Evolutionary conservation across 2,888 invertebrate genomes (phyloP), one percentile per base, ranked within the genome.

Genomic region (Elaeidobius kamerunicus): DNA sequence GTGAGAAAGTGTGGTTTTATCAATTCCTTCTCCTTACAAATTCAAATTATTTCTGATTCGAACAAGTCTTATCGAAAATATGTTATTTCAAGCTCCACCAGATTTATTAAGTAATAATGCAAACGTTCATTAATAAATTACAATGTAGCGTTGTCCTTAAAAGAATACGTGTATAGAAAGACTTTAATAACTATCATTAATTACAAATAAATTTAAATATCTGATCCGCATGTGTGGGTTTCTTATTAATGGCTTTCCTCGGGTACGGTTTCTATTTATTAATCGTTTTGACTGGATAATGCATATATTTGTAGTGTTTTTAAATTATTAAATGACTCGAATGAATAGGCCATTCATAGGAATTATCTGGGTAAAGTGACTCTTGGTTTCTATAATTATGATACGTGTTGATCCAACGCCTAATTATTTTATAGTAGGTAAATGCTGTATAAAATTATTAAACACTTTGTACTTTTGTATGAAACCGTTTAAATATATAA

Each of bases 181-280:
- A 49, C 39, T 45, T 49, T 54, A 54, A 54, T 54, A 54, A 49
- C 54, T 18, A 34, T 40, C 54, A 54, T 54, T 49, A 49, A 45
- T 54, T 54, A 48, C 30, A 38, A 30, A 43, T 47, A 53, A 48
- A 53, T 53, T 48, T 48, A 47, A 55, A 55, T 50, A 46, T 46
- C 40, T 38, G 50, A 55, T 55, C 39, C 55, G 55, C 50, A 50
- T 55, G 50, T 55, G 55, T 50, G 55, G 55, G 55, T 55, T 41
- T 36, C 49, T 36, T 46, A 50, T 50, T 50, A 55, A 55, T 55
- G 50, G 18, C 36, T 45, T 23, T 45, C 45, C 30, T 34, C 28
- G 23, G 41, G 30, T 12, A 35, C 15, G 46, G 27, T 46, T 53
- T 53, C 47, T 46, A 43, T 48, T 40, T 41, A 46, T 42, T 47